These are phyloP conservation scores for Drosophila diplacantha DNA, from an alignment of 2,888 invertebrate species.

Conservation along the genomic window DNA sequence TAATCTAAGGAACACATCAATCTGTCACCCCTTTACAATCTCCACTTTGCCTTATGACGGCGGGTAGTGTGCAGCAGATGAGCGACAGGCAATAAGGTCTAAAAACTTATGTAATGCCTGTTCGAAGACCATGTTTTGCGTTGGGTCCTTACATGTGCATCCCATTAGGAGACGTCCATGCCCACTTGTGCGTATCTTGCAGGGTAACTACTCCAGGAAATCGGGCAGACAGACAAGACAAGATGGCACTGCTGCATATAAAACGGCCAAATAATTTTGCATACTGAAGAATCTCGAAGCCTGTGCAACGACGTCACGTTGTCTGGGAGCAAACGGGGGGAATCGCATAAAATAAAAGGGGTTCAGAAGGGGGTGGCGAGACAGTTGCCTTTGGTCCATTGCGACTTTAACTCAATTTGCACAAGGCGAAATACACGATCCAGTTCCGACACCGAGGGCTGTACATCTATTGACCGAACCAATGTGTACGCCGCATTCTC, in stretches of 20 bases:
- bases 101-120: slow-evolving; percentile 28
- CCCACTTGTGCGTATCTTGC: slow-evolving; percentile 40
- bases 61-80: neutral
- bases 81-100: slow-evolving; percentile 18
- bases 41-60: slow-evolving; percentile 6
- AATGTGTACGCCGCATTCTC: slow-evolving; percentile 34
- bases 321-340: slow-evolving; percentile 23
- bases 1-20: slow-evolving; percentile 37
- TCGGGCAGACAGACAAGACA: slow-evolving; percentile 14
- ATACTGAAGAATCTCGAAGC: slow-evolving; percentile 25
- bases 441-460: slow-evolving; percentile 8
- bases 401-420: slow-evolving; percentile 48
- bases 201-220: slow-evolving; percentile 28
- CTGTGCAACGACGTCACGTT: slow-evolving; percentile 36
- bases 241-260: slow-evolving; percentile 15
- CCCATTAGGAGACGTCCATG: slow-evolving; percentile 8
- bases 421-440: slow-evolving; percentile 37
- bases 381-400: slow-evolving; percentile 34
- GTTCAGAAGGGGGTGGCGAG: neutral
- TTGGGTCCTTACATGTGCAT: slow-evolving; percentile 14
- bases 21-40: slow-evolving; percentile 23
- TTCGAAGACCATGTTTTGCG: slow-evolving; percentile 12
- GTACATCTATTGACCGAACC: slow-evolving; percentile 37
- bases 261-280: slow-evolving; percentile 39
- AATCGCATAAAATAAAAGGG: slow-evolving; percentile 5